These are phyloP conservation scores for Musca domestica DNA, from an alignment of 1,140 invertebrate genomes.

Conservation along the genomic window DNA sequence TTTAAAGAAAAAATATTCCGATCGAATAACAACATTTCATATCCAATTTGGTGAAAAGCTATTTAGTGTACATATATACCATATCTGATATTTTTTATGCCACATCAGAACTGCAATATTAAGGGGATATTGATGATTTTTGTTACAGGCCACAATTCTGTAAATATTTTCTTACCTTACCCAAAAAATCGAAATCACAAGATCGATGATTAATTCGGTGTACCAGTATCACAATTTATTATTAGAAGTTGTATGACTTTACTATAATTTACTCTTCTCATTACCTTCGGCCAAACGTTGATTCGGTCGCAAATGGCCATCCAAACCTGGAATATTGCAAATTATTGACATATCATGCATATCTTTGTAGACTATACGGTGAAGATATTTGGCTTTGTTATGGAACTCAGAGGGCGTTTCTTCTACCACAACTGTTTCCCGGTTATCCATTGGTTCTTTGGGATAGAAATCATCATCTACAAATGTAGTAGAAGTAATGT, in stretches of 20 bases:
- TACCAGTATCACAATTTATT: too few species aligned
- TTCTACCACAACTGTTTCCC: slow-evolving; percentile 28
- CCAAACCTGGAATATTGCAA: slow-evolving; percentile 32
- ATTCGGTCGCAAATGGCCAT: slow-evolving; percentile 38
- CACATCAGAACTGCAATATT: too few species aligned
- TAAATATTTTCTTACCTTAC: too few species aligned
- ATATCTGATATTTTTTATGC: too few species aligned
- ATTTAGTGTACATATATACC: too few species aligned
- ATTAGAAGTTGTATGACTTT: slow-evolving; percentile 2
- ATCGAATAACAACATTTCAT: too few species aligned
- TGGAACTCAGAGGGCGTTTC: slow-evolving; percentile 31
- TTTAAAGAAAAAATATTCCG: too few species aligned
- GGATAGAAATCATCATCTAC: slow-evolving; percentile 49
- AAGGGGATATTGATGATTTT: too few species aligned
- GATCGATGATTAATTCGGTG: too few species aligned
- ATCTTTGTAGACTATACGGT: slow-evolving; percentile 41
- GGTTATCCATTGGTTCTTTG: slow-evolving; percentile 31
- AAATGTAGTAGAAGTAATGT: neutral
- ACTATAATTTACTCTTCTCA: slow-evolving; percentile 13
- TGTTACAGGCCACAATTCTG: too few species aligned
- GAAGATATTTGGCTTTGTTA: slow-evolving; percentile 31
- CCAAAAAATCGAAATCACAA: too few species aligned
- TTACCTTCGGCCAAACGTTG: slow-evolving; percentile 30
- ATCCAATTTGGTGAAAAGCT: too few species aligned
- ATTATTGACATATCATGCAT: slow-evolving; percentile 36